A percentile compares a stretch with the other conserved stretches of the same genome.
Conservation (phyloP, 2,888 invertebrate genomes). For the Tuberolachnus salignus region DNA sequence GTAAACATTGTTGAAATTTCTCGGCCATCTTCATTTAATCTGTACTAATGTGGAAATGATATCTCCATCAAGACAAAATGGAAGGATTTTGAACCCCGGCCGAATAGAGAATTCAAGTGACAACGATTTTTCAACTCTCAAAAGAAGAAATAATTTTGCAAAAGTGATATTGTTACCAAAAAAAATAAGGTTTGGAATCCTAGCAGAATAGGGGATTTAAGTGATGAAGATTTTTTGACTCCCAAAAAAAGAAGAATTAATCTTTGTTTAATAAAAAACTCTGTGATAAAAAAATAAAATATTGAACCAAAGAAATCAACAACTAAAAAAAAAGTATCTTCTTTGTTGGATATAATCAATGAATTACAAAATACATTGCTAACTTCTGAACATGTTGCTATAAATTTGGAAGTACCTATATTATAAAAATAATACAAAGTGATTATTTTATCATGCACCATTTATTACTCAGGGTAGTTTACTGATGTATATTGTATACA, state of each 20-base stretch:
- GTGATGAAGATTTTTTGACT: slow-evolving; percentile 3
- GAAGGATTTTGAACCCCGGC: too few species aligned
- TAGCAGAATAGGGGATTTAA: not conserved
- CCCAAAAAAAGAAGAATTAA: not conserved
- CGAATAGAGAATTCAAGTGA: too few species aligned
- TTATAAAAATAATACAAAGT: too few species aligned
- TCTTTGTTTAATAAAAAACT: not conserved
- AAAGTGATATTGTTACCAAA: too few species aligned
- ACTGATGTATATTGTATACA: too few species aligned
- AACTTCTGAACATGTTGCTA: not conserved
- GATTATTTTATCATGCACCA: too few species aligned
- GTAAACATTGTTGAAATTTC: not conserved
- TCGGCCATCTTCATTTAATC: not conserved
- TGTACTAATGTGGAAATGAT: too few species aligned
- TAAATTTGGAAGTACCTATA: too few species aligned
- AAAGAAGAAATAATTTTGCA: too few species aligned
- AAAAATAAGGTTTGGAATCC: too few species aligned
- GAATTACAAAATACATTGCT: not conserved
- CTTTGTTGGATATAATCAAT: not conserved
- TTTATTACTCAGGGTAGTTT: too few species aligned
- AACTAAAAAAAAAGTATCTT: not conserved
- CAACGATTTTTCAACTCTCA: too few species aligned
- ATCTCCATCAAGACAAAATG: not conserved
- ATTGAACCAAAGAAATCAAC: not conserved
- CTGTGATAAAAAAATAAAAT: slow-evolving; percentile 2